Evolutionary conservation across 2,113 vertebrate genomes (phyloP).

Genomic region (Silurus meridionalis): DNA sequence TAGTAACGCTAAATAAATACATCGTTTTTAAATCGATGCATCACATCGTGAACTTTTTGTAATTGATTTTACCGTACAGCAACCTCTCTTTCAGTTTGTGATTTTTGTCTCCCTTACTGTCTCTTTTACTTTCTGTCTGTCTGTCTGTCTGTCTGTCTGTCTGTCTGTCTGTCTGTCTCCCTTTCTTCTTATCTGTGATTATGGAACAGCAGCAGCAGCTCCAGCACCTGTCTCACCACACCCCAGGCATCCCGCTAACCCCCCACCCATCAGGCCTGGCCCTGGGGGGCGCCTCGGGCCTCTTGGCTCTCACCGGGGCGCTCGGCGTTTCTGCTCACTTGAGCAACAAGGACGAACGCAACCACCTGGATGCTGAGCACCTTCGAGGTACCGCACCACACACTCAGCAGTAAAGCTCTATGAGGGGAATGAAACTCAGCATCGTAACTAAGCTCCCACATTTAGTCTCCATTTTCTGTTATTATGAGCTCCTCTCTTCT

Average conservation of each 20-base stretch:
- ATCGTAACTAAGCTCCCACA: no score
- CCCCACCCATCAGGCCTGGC: slow-evolving; percentile 81
- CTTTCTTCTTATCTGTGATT: slow-evolving; percentile 54
- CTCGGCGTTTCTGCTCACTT: slow-evolving; percentile 81
- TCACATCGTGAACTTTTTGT: slow-evolving; percentile 18
- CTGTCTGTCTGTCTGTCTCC: slow-evolving; percentile 32
- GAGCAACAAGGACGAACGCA: slow-evolving; percentile 81
- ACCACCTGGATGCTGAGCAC: slow-evolving; percentile 75
- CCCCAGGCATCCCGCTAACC: slow-evolving; percentile 79
- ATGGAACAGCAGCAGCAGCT: slow-evolving; percentile 92
- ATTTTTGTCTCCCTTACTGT: slow-evolving; percentile 42
- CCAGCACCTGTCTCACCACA: slow-evolving; percentile 87
- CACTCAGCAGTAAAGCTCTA: no score
- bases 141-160: slow-evolving; percentile 22
- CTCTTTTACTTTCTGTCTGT: slow-evolving; percentile 9
- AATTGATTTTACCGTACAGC: slow-evolving; percentile 60
- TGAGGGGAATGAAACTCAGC: no score
- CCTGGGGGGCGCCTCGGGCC: slow-evolving; percentile 77
- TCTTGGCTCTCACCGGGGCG: slow-evolving; percentile 83
- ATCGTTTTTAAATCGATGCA: no score
- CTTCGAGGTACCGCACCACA: slow-evolving; percentile 72
- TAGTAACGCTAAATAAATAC: no score
- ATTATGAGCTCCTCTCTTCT: no score
- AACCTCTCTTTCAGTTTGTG: slow-evolving; percentile 59
- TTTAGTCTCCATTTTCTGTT: no score